phyloP scores from a whole-genome alignment of 2,113 vertebrate species.

The Polypterus bichir region DNA sequence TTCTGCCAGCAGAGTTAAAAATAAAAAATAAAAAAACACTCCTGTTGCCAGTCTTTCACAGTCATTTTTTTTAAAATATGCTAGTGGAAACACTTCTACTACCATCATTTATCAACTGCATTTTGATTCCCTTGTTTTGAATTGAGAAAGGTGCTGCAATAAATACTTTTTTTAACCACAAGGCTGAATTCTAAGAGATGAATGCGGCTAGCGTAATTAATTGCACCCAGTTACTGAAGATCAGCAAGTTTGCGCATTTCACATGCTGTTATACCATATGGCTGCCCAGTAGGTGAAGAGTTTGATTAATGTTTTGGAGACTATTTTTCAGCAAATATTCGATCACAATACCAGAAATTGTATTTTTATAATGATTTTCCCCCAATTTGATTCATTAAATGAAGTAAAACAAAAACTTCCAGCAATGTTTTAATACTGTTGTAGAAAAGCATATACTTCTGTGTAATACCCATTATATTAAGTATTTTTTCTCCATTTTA shows the following conservation, averaged over 20 bases:
- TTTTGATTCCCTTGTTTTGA: constrained; percentile 84
- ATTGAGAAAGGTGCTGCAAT: constrained; percentile 75
- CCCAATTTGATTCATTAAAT: no score
- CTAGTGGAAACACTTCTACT: constrained; percentile 79
- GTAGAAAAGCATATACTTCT: no score
- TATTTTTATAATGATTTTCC: constrained; percentile 30
- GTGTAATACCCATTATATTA: no score
- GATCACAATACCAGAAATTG: constrained; percentile 70
- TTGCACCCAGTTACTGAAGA: constrained; percentile 98
- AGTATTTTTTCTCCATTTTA: no score
- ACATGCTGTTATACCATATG: constrained; percentile 99
- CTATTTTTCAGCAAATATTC: constrained; percentile 82
- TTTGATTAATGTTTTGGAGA: constrained; percentile 99
- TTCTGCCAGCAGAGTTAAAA: no score
- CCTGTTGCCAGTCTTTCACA: constrained; percentile 46
- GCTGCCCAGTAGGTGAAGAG: constrained; percentile 99
- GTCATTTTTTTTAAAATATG: constrained; percentile 64
- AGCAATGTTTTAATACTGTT: no score
- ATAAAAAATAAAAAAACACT: no score
- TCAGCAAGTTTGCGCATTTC: constrained; percentile 99
- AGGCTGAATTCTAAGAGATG: constrained; percentile 84
- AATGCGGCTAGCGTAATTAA: constrained; percentile 99
- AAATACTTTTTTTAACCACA: constrained; percentile 73
- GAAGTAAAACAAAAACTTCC: no score
- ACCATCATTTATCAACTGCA: constrained; percentile 93